A percentile compares a stretch with the other conserved stretches of the same genome.
phyloP scores from a whole-genome alignment of 2,888 invertebrate species.

The Aromia moschata region DNA sequence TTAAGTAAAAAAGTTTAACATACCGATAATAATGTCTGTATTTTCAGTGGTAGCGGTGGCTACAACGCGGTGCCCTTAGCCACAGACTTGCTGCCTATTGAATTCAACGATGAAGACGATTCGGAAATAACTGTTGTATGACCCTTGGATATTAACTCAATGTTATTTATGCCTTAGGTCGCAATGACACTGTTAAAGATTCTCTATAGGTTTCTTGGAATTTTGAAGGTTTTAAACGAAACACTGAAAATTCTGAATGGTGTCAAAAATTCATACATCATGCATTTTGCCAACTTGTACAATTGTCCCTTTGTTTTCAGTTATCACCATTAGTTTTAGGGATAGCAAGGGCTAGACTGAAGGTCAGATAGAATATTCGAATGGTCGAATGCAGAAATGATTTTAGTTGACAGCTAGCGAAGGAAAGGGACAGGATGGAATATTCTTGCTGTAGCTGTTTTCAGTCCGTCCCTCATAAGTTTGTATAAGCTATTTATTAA shows the following conservation, averaged over 20 bases:
- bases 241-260: slow-evolving; percentile 6
- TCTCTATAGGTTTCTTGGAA: too few species aligned
- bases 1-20: too few species aligned
- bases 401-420: not conserved
- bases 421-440: not conserved
- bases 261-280: not conserved
- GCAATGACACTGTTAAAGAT: slow-evolving; percentile 14
- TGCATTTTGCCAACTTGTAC: slow-evolving; percentile 12
- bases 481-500: slow-evolving; percentile 7
- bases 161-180: slow-evolving; percentile 19
- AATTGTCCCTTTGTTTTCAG: slow-evolving; percentile 5
- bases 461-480: not conserved
- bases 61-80: slow-evolving; percentile 45
- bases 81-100: slow-evolving; percentile 48
- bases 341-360: slow-evolving; percentile 7
- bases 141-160: slow-evolving; percentile 39
- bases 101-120: slow-evolving; percentile 52
- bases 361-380: not conserved
- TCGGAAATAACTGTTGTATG: slow-evolving; percentile 57
- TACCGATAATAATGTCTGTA: not conserved
- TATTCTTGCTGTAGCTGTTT: not conserved
- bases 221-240: not conserved
- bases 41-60: slow-evolving; percentile 43
- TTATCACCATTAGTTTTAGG: not conserved
- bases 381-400: not conserved